Conservation (phyloP, 37 sponge, comb jelly and placozoan species). For the Ephydatia muelleri region DNA sequence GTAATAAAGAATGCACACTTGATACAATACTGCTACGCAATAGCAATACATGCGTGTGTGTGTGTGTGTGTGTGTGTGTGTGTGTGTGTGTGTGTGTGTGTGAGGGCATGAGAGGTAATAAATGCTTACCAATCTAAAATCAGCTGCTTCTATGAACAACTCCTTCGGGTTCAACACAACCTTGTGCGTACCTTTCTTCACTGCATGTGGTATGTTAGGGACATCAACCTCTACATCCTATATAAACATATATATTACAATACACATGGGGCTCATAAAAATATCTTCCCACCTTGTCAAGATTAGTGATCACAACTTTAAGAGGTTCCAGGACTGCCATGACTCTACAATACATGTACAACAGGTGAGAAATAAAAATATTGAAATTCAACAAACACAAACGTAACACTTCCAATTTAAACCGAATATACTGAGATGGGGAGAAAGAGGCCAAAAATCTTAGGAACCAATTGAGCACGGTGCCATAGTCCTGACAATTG, state of each 20-base stretch:
- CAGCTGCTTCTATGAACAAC: conserved; percentile 82
- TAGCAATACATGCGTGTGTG: background rate
- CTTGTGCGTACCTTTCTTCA: conserved; percentile 60
- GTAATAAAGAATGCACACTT: background rate
- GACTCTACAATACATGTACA: no score
- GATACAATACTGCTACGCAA: background rate
- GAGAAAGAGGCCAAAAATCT: no score
- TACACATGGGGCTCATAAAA: background rate
- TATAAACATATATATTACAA: background rate
- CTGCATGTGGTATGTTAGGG: conserved; percentile 76
- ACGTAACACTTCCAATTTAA: no score
- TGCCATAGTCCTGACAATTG: no score
- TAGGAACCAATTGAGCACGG: no score
- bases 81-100: no score
- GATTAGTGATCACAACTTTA: conserved; percentile 81
- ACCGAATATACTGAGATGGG: no score
- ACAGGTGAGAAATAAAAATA: background rate
- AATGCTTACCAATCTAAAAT: conserved; percentile 74
- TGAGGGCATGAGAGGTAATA: background rate
- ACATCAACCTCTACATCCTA: conserved; percentile 64
- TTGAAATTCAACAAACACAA: background rate
- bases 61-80: background rate
- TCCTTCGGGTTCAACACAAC: conserved; percentile 63
- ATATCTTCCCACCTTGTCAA: conserved; percentile 32
- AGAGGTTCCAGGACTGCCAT: conserved; percentile 96